phyloP scores from a whole-genome alignment of 1,140 invertebrate genomes.

The Probaryconus sp. region DNA sequence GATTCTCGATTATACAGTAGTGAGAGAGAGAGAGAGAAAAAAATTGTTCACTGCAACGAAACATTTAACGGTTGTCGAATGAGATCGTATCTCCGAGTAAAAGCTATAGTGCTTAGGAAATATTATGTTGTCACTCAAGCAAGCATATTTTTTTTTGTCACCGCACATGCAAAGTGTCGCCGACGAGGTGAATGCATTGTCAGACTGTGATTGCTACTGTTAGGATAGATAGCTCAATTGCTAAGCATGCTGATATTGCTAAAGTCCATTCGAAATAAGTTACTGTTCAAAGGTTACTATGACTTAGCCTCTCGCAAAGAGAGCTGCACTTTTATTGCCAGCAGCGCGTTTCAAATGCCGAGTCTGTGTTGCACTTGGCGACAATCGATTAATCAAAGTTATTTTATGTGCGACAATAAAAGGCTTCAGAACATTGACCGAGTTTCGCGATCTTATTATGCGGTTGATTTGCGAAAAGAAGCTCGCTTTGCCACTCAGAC shows the following conservation, averaged over 20 bases:
- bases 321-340: too few species aligned
- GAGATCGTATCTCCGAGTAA: too few species aligned
- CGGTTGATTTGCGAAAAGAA: slow-evolving; percentile 53
- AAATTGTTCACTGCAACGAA: too few species aligned
- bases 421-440: slow-evolving; percentile 54
- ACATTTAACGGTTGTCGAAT: too few species aligned
- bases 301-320: slow-evolving; percentile 7
- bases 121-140: slow-evolving; percentile 38
- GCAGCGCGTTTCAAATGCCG: too few species aligned
- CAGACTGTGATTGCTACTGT: slow-evolving; percentile 65
- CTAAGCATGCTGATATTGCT: slow-evolving; percentile 52
- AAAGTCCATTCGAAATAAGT: slow-evolving; percentile 65
- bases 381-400: slow-evolving; percentile 49
- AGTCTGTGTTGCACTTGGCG: slow-evolving; percentile 16
- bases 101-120: slow-evolving; percentile 13
- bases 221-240: slow-evolving; percentile 69
- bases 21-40: too few species aligned
- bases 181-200: slow-evolving; percentile 64
- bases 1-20: too few species aligned
- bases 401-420: slow-evolving; percentile 36
- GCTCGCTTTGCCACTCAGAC: slow-evolving; percentile 34
- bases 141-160: slow-evolving; percentile 42
- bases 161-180: slow-evolving; percentile 51
- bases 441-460: slow-evolving; percentile 44
- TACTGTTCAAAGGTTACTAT: slow-evolving; percentile 46